phyloP scores from a whole-genome alignment of 2,797 vertebrate genomes.

The Yasuhikotakia modesta region DNA sequence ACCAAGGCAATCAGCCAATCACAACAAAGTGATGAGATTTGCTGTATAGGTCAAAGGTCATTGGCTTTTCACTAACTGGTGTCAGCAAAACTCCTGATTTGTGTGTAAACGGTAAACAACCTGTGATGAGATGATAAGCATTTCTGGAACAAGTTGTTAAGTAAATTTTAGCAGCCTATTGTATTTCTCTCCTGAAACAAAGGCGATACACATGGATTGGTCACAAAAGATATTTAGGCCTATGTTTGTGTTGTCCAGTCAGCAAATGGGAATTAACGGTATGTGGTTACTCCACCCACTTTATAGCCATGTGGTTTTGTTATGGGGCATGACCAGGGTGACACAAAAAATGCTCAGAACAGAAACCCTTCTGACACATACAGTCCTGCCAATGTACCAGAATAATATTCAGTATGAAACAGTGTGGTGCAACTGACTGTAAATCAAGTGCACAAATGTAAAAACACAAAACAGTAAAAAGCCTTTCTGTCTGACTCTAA shows the following conservation, averaged over 20 bases:
- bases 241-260: constrained; percentile 12
- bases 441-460: too few species aligned
- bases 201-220: neutral
- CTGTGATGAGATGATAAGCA: too few species aligned
- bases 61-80: too few species aligned
- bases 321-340: constrained; percentile 6
- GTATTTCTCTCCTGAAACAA: neutral
- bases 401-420: constrained; percentile 37
- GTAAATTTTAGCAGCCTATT: constrained; percentile 3
- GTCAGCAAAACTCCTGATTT: too few species aligned
- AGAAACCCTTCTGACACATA: too few species aligned
- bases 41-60: too few species aligned
- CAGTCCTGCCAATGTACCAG: constrained; percentile 4
- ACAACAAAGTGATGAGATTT: too few species aligned
- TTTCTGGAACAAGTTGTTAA: too few species aligned
- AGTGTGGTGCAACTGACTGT: constrained; percentile 3
- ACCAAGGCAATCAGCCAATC: too few species aligned
- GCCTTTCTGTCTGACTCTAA: too few species aligned
- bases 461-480: too few species aligned
- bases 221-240: neutral
- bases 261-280: neutral
- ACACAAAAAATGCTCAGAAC: constrained; percentile 2
- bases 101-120: too few species aligned
- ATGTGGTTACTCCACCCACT: neutral
- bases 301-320: constrained; percentile 20